Evolutionary conservation across 1,140 invertebrate species (phyloP).

Genomic region (Camponotus vicinus): DNA sequence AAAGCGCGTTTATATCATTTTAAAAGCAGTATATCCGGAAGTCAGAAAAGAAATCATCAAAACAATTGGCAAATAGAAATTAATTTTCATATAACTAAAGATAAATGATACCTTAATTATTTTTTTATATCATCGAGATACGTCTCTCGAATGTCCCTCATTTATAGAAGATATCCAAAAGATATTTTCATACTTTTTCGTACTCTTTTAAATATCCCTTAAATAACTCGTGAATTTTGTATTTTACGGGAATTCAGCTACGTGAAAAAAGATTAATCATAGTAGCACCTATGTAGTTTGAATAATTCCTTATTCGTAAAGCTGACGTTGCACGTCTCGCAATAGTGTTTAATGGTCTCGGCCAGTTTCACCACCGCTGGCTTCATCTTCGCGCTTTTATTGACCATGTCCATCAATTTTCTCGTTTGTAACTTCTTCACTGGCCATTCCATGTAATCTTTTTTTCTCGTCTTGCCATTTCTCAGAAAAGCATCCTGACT

Average conservation of each 20-base stretch:
- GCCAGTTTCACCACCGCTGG: constrained; percentile 27
- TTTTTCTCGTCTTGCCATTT: constrained; percentile 73
- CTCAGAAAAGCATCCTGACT: constrained; percentile 75
- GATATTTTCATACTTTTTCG: background rate
- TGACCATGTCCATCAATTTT: constrained; percentile 23
- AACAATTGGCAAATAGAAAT: background rate
- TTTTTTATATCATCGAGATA: background rate
- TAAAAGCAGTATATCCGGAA: background rate
- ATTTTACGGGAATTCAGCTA: background rate
- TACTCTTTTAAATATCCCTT: background rate
- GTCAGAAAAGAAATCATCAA: background rate
- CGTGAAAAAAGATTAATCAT: constrained; percentile 52
- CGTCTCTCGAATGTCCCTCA: background rate
- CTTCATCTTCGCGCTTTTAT: constrained; percentile 31
- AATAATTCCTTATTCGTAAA: constrained; percentile 77
- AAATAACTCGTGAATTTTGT: background rate
- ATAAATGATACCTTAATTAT: background rate
- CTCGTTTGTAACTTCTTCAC: constrained; percentile 48
- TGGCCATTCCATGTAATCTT: background rate
- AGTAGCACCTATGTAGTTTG: constrained; percentile 75
- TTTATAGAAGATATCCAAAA: background rate
- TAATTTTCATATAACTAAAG: background rate
- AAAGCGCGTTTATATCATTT: background rate
- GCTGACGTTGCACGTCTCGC: constrained; percentile 77
- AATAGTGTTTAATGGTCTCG: constrained; percentile 73